A percentile compares a stretch with the other conserved stretches of the same genome.
Evolutionary conservation across 2,797 vertebrate species (phyloP).

Genomic region (Hylomyscus alleni): DNA sequence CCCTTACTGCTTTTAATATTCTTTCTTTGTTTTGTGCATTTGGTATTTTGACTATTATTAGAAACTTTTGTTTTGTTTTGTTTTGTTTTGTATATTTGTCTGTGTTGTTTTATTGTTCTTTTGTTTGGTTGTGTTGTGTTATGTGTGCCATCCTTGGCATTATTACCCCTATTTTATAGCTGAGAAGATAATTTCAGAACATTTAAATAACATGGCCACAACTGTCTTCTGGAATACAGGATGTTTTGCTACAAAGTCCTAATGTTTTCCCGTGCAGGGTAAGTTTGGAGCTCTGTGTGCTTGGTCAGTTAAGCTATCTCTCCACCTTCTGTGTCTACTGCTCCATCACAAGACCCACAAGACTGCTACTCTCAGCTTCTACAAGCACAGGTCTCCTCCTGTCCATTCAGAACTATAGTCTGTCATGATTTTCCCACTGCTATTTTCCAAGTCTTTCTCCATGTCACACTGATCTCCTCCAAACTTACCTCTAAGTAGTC

Average conservation of each 20-base stretch:
- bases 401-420: neutral
- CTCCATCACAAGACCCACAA: neutral
- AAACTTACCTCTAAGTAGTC: neutral
- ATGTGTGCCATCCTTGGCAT: neutral
- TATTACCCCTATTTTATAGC: constrained; percentile 6
- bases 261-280: neutral
- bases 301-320: neutral
- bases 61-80: neutral
- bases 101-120: neutral
- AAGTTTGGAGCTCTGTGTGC: neutral
- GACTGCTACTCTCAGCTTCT: too few species aligned
- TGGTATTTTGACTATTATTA: neutral
- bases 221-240: neutral
- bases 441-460: neutral
- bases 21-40: too few species aligned
- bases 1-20: too few species aligned
- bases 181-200: neutral
- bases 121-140: neutral
- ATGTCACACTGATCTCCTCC: neutral
- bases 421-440: neutral
- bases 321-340: neutral
- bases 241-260: neutral
- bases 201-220: neutral
- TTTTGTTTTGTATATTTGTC: neutral
- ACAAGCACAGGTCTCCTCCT: neutral